Percentiles rank a stretch among this genome's conserved stretches.
These are phyloP conservation scores for Pelagia noctiluca DNA, from an alignment of 30 jellyfish, hydroid and myxozoan species.

Conservation along the genomic window DNA sequence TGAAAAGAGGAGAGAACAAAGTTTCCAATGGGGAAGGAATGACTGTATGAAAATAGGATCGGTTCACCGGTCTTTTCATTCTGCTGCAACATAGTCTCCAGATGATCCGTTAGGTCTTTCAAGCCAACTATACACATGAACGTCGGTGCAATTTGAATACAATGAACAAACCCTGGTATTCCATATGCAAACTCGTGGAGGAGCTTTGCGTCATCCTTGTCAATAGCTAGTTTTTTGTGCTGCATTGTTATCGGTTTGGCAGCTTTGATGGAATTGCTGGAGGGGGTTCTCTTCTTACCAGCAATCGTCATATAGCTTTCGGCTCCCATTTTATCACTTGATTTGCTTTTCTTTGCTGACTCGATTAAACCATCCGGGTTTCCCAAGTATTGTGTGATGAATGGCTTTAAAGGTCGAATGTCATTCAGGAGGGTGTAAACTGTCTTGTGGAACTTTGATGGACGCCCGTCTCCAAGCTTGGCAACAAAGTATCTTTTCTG, in stretches of 20 bases:
- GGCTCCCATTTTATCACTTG: background rate
- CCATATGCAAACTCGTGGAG: conserved; percentile 81
- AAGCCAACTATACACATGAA: conserved; percentile 64
- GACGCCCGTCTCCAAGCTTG: conserved; percentile 82
- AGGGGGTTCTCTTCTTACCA: conserved; percentile 10
- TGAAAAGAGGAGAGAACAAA: conserved; percentile 72
- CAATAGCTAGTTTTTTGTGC: conserved; percentile 37
- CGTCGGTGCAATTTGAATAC: conserved; percentile 72
- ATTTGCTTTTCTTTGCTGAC: conserved; percentile 33
- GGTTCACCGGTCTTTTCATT: conserved; percentile 40
- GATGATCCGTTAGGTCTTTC: conserved; percentile 74
- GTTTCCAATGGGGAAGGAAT: conserved; percentile 76
- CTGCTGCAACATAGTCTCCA: conserved; percentile 64
- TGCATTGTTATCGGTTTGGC: conserved; percentile 29
- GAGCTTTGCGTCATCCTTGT: conserved; percentile 74
- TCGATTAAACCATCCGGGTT: conserved; percentile 62
- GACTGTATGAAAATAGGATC: conserved; percentile 77
- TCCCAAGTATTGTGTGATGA: conserved; percentile 83
- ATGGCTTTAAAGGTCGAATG: conserved; percentile 79
- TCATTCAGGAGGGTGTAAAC: conserved; percentile 76
- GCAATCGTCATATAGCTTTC: background rate
- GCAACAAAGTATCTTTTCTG: conserved; percentile 89
- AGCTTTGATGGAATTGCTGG: conserved; percentile 31
- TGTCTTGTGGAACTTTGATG: conserved; percentile 85
- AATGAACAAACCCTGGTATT: conserved; percentile 65